Evolutionary conservation across 2,113 vertebrate genomes (phyloP).

Genomic region (Neodontobutis hainanensis): DNA sequence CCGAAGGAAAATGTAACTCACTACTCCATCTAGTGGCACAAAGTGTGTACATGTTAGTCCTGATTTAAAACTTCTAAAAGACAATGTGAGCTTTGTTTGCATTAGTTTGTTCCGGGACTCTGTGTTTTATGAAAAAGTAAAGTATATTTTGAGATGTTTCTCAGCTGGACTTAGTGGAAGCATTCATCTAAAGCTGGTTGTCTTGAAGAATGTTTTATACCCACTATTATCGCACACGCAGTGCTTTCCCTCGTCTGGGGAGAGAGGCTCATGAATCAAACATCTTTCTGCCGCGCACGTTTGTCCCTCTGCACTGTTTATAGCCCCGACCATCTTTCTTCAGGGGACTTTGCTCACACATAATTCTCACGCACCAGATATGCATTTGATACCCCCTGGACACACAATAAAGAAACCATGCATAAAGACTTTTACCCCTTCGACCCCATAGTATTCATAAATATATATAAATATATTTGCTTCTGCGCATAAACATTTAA

Average conservation of each 20-base stretch:
- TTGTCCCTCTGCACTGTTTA: constrained; percentile 22
- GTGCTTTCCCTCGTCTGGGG: neutral
- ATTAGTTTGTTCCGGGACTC: too few relatives aligned
- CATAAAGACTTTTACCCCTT: constrained; percentile 22
- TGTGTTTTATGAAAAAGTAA: neutral
- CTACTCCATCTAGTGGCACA: too few relatives aligned
- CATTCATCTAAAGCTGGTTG: neutral
- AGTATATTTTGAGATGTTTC: neutral
- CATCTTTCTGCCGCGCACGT: neutral
- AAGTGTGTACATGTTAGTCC: too few relatives aligned
- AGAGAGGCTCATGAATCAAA: constrained; percentile 26
- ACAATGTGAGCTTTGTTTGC: too few relatives aligned
- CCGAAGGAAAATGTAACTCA: too few relatives aligned
- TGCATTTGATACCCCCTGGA: constrained; percentile 16
- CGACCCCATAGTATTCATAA: too few relatives aligned
- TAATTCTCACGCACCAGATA: constrained; percentile 9
- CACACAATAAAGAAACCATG: constrained; percentile 32
- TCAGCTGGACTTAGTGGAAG: neutral
- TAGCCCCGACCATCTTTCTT: constrained; percentile 23
- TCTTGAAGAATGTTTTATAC: constrained; percentile 10
- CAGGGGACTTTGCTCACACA: constrained; percentile 19
- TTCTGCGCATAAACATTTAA: too few relatives aligned
- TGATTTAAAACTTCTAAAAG: too few relatives aligned
- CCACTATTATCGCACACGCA: neutral
- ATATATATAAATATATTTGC: too few relatives aligned